phyloP scores from a whole-genome alignment of 30 jellyfish, hydroid and myxozoan genomes.

The Phacellophora camtschatica region DNA sequence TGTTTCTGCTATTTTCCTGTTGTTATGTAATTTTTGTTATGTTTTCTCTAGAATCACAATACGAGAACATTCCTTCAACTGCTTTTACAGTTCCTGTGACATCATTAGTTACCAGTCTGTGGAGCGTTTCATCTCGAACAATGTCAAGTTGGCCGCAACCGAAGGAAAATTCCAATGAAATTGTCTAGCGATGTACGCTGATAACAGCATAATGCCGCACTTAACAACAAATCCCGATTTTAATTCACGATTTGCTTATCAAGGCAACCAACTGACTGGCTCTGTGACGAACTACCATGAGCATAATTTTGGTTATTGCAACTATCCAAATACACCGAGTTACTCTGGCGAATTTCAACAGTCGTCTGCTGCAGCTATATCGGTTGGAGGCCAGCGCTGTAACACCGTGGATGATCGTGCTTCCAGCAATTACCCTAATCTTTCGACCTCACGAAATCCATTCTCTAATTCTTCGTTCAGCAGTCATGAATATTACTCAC shows the following conservation, averaged over 20 bases:
- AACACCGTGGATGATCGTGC: constrained; percentile 51
- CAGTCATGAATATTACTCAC: constrained; percentile 64
- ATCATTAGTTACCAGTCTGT: constrained; percentile 68
- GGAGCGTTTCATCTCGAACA: background rate
- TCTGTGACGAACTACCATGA: constrained; percentile 14
- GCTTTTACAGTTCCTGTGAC: constrained; percentile 14
- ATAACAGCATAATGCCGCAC: constrained; percentile 56
- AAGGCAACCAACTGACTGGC: constrained; percentile 23
- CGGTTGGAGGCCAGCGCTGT: constrained; percentile 59
- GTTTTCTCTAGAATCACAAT: background rate
- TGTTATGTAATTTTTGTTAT: background rate
- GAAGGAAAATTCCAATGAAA: constrained; percentile 18
- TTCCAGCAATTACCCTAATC: constrained; percentile 51
- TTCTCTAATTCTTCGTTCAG: constrained; percentile 46
- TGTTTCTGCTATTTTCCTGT: background rate
- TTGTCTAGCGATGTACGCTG: constrained; percentile 52
- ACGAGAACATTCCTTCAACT: background rate
- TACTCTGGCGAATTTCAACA: constrained; percentile 34
- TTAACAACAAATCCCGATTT: constrained; percentile 32
- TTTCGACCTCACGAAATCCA: constrained; percentile 72
- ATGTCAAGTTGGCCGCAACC: constrained; percentile 58
- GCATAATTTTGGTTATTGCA: constrained; percentile 24
- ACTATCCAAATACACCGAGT: constrained; percentile 27
- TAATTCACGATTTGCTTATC: constrained; percentile 19
- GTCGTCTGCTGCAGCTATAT: constrained; percentile 24